Evolutionary conservation across 2,797 vertebrate species (phyloP).

Genomic region (Sternarchorhynchus goeldii): DNA sequence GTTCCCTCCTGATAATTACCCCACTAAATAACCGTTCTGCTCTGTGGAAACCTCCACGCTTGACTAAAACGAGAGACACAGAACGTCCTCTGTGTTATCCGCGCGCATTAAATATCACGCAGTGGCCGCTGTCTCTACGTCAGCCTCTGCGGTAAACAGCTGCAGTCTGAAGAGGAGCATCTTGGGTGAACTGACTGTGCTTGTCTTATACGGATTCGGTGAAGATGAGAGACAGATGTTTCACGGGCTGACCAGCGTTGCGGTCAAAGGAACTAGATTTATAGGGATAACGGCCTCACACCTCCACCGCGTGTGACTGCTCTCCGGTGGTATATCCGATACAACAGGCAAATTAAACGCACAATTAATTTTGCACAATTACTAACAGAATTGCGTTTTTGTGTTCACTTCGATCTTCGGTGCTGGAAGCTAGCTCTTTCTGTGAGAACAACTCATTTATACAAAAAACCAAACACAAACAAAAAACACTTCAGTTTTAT

Average conservation of each 20-base stretch:
- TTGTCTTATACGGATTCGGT: conserved; percentile 38
- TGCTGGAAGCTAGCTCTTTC: no score
- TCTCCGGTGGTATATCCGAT: no score
- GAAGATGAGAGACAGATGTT: conserved; percentile 56
- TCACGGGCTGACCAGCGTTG: not conserved
- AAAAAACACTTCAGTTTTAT: not conserved
- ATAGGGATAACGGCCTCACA: not conserved
- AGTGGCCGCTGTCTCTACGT: not conserved
- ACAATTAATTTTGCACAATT: no score
- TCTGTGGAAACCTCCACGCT: conserved; percentile 22
- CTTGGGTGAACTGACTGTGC: conserved; percentile 16
- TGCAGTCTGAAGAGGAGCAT: conserved; percentile 12
- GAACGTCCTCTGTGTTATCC: not conserved
- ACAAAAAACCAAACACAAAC: not conserved
- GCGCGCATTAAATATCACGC: not conserved
- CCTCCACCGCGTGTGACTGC: not conserved
- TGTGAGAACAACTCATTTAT: no score
- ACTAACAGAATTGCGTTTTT: not conserved
- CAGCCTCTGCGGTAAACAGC: conserved; percentile 22
- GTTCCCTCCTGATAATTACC: not conserved
- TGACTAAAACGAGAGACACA: not conserved
- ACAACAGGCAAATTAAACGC: no score
- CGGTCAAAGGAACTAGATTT: no score
- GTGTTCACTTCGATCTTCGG: conserved; percentile 10
- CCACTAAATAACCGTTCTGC: conserved; percentile 15